A percentile compares a stretch with the other conserved stretches of the same genome.
Conservation (phyloP, 2,888 invertebrate species). For the Synanthedon andrenaeformis region DNA sequence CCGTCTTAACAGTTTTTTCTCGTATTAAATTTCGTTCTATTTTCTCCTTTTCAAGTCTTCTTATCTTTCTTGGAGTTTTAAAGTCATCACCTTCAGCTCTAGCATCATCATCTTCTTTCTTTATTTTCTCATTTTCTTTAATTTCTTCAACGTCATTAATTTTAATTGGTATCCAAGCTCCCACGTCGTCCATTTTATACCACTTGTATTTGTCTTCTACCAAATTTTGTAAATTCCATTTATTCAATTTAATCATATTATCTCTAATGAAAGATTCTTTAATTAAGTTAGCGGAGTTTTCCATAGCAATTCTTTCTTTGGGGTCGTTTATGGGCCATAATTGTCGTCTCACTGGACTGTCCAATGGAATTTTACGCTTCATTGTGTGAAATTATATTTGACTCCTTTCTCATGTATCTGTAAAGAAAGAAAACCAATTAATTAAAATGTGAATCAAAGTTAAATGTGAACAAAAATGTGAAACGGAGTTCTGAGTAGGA, state of each 20-base stretch:
- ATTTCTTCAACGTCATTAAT: neutral
- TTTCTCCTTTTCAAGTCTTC: too few species aligned
- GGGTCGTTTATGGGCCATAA: neutral
- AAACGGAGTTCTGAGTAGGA: too few species aligned
- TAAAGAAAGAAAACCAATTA: neutral
- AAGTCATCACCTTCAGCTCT: too few species aligned
- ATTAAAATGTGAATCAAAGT: too few species aligned
- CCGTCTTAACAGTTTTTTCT: too few species aligned
- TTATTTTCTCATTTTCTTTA: too few species aligned
- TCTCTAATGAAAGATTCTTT: neutral
- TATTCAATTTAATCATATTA: neutral
- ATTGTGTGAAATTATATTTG: neutral
- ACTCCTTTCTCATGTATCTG: neutral
- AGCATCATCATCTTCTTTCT: too few species aligned
- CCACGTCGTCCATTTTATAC: neutral
- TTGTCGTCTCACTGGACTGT: neutral
- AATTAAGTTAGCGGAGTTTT: neutral
- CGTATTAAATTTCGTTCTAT: too few species aligned
- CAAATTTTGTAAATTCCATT: neutral
- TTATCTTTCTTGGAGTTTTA: too few species aligned
- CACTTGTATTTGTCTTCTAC: neutral
- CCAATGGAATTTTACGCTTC: neutral
- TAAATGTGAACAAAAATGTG: too few species aligned
- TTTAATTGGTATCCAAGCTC: neutral
- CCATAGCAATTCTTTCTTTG: neutral